phyloP scores from a whole-genome alignment of 64 coral and sea anemone species.

The Montipora foliosa region DNA sequence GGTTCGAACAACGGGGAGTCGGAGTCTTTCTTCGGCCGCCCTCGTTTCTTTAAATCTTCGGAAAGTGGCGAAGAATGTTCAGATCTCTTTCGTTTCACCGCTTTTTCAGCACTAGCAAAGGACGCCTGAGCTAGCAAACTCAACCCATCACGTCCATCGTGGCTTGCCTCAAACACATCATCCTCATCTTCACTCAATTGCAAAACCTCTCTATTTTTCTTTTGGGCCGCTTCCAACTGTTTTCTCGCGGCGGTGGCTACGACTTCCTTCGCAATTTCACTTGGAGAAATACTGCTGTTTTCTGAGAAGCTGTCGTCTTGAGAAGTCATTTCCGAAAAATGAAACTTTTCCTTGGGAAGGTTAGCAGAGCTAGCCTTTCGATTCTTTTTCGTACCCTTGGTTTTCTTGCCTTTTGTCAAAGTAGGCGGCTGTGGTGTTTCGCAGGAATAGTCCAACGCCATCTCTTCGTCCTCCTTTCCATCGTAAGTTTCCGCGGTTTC shows the following conservation, averaged over 20 bases:
- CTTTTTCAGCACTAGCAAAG: conserved; percentile 40
- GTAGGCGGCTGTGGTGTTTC: conserved; percentile 13
- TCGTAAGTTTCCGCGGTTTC: conserved; percentile 1
- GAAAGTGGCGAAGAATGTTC: conserved; percentile 2
- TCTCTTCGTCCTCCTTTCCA: conserved; percentile 28
- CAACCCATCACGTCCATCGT: conserved; percentile 36
- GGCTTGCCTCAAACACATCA: conserved; percentile 49
- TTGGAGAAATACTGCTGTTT: conserved; percentile 17
- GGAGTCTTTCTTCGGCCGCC: conserved; percentile 43
- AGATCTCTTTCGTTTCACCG: conserved; percentile 31
- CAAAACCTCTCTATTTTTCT: background rate
- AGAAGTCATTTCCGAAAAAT: conserved; percentile 47
- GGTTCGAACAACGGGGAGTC: conserved; percentile 14
- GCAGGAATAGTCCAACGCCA: conserved; percentile 12
- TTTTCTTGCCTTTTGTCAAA: conserved; percentile 54
- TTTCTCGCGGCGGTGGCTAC: conserved; percentile 34
- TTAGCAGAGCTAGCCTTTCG: background rate
- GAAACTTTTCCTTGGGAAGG: conserved; percentile 18
- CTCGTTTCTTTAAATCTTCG: conserved; percentile 43
- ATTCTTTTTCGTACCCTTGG: conserved; percentile 60
- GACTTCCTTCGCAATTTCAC: conserved; percentile 47
- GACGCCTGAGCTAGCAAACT: conserved; percentile 62
- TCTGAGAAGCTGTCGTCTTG: conserved; percentile 18
- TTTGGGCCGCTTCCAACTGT: conserved; percentile 58
- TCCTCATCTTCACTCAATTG: conserved; percentile 46